A percentile compares a stretch with the other conserved stretches of the same genome.
Conservation (phyloP, 2,888 invertebrate genomes). For the Endotricha flammealis region DNA sequence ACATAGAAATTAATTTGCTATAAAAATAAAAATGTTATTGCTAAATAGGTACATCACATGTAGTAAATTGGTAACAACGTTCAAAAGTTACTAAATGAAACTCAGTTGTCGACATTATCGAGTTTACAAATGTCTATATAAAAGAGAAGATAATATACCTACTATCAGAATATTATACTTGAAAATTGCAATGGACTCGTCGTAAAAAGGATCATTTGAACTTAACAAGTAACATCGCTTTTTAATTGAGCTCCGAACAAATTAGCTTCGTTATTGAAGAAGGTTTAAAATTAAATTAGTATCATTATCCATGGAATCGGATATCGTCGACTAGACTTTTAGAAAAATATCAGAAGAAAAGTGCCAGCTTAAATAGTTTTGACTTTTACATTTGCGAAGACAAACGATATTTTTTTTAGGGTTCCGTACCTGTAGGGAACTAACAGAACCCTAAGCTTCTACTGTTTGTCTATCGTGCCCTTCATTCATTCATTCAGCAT, state of each 20-base stretch:
- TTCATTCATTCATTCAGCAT: no score
- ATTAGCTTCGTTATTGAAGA: slow-evolving; percentile 52
- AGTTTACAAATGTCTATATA: no score
- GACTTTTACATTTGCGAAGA: slow-evolving; percentile 10
- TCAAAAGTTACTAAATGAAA: no score
- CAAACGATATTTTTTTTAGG: slow-evolving; percentile 14
- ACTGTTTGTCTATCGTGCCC: no score
- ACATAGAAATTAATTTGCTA: no score
- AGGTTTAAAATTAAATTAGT: slow-evolving; percentile 54
- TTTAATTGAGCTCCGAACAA: slow-evolving; percentile 51
- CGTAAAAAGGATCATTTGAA: slow-evolving; percentile 16
- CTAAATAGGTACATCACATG: no score
- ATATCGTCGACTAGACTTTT: slow-evolving; percentile 11
- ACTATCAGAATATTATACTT: neutral
- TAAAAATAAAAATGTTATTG: no score
- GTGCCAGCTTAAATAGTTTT: neutral
- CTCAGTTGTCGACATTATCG: no score
- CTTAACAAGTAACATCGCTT: slow-evolving; percentile 28
- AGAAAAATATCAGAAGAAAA: neutral
- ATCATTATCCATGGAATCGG: slow-evolving; percentile 42
- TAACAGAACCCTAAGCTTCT: no score
- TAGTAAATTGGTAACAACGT: no score
- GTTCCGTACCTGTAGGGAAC: no score
- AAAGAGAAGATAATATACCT: neutral
- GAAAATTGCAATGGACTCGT: slow-evolving; percentile 1